Base-by-base conservation (phyloP, 2,113 vertebrate genomes). In the Phrynosoma platyrhinos region DNA sequence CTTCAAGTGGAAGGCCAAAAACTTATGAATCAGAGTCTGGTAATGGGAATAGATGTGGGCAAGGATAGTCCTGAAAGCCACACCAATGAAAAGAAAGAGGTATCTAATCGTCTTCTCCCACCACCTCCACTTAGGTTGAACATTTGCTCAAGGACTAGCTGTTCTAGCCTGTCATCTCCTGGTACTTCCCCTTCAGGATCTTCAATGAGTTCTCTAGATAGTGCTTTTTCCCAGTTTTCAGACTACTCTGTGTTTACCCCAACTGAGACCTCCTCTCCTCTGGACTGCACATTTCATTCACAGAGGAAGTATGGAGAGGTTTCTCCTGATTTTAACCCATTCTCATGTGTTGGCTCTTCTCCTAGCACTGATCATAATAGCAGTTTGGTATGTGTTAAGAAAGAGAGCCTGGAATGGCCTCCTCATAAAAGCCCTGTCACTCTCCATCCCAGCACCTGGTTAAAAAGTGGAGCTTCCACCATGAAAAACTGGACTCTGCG, bases 181-280 rank as follows among this genome's bases (percentile, higher is more conserved):
- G 97, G 97, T 0, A 98, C 98, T 0, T 99, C 98, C 3, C 98
- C 97, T 0, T 98, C 98, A 0, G 96, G 97, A 89, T 98, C 98
- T 0, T 98, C 98, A 0, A 95, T 98, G 93, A 98, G 98, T 94
- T 99, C 98, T 30, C 93, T 98, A 91, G 98, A 99, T 95, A 98
- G 98, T 55, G 97, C 97, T 93, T 98, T 99, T 92, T 98, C 98
- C n/a, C 98, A 98, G 92, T 98, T 98, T 95, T 98, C 98, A 7
- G 98, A 98, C 89, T 97, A 97, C 30, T 94, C 95, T 8, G 92
- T 97, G 80, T 97, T 97, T 83, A 96, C 96, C 13, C 92, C 97
- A 47, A 95, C 94, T 5, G 97, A 97, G 89, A 95, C 95, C 23
- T 95, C 95, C 88, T 97, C 94, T 85, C 94, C 96, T 52, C 92